Conservation (phyloP, 2,113 vertebrate genomes). For the Phylloscopus trochilus region DNA sequence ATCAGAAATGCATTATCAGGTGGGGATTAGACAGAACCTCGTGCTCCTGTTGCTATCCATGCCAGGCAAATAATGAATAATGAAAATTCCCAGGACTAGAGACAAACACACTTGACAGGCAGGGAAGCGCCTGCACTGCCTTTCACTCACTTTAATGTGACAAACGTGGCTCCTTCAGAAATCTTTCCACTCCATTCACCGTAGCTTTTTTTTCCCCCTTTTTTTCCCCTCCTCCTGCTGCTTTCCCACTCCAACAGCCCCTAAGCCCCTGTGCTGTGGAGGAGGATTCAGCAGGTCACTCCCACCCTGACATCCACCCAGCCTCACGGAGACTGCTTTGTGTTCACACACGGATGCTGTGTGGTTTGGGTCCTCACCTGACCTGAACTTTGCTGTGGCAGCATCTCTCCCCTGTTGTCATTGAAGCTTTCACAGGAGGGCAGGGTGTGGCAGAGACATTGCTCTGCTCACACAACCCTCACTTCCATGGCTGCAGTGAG, state of each 20-base stretch:
- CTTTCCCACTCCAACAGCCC: not conserved
- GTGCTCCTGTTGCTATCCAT: constrained; percentile 18
- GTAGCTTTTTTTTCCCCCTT: fast-evolving
- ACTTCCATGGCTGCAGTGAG: fast-evolving
- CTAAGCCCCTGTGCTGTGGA: not conserved
- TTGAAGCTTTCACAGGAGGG: not conserved
- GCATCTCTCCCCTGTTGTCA: not conserved
- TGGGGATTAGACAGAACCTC: constrained; percentile 70
- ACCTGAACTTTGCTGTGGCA: not conserved
- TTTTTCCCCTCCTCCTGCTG: too few relatives aligned
- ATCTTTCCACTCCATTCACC: constrained; percentile 52
- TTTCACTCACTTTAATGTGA: constrained; percentile 61
- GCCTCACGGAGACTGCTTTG: fast-evolving
- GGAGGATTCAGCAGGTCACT: not conserved
- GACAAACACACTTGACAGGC: constrained; percentile 69
- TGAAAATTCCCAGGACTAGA: constrained; percentile 67
- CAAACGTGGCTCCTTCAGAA: not conserved
- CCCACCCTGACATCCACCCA: not conserved
- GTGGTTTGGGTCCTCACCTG: not conserved
- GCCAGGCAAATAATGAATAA: constrained; percentile 67
- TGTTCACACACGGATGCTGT: not conserved
- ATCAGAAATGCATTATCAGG: constrained; percentile 77
- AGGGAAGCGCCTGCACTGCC: constrained; percentile 9
- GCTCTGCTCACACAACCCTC: fast-evolving
- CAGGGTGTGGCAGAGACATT: fast-evolving